Evolutionary conservation across 2,797 vertebrate species (phyloP), one percentile per base, ranked within the genome.

Genomic region (Triplophysa yarkandensis): DNA sequence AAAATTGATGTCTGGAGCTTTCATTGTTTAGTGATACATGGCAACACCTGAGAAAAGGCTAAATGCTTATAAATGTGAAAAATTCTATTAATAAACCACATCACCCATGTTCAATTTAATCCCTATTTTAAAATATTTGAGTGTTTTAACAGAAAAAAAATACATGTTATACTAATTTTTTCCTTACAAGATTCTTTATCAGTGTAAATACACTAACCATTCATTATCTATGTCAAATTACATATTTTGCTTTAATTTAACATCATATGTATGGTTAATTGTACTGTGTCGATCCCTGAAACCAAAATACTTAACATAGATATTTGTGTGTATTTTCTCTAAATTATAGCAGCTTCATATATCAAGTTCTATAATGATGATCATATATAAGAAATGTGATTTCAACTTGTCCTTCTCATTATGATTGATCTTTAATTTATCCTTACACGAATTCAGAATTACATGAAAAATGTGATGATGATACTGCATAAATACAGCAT

Each of bases 1-100:
- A 74, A 78, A 82, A 86, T 81, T 69, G 28, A 83, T 81, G 76
- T 55, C 28, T 34, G 7, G 44, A 64, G 68, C 75, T 77, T 74
- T 77, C 44, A 63, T 52, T 50, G 66, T 77, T 77, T 55, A 58
- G 66, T n/a, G 30, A 77, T 55, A 66, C 54, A 46, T 3, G 19
- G 46, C 70, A 63, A 54, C 41, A 36, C 50, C 36, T 58, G 67
- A 74, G 74, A 64, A 64, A 71, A 78, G 58, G 16, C 58, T 66
- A 19, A 44, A 55, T 17, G 62, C 65, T 74, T 80, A 76, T 80
- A 60, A 34, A 32, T 68, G 41, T 65, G 70, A 67, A 76, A 63
- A 68, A 65, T 83, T 70, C 65, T 76, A 74, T 75, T 81, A 79
- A 82, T 84, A 80, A 54, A 28, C 23, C 75, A 30, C 23, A 46